These are phyloP conservation scores for Morone saxatilis DNA, from an alignment of 2,113 vertebrate species.

Conservation along the genomic window DNA sequence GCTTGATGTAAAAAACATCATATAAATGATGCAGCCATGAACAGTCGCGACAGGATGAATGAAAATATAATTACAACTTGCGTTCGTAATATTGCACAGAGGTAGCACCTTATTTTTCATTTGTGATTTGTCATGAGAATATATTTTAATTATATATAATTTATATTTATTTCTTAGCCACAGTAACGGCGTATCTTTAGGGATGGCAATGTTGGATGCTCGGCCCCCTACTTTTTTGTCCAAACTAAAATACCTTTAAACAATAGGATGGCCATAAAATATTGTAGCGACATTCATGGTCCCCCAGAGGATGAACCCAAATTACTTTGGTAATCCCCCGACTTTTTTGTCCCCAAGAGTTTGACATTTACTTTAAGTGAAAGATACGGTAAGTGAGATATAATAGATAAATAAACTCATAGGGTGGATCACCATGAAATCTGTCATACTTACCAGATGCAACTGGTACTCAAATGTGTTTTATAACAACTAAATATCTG, in stretches of 20 bases:
- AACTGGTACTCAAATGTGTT: not conserved
- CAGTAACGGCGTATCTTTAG: not conserved
- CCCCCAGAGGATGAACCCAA: not conserved
- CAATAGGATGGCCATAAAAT: not conserved
- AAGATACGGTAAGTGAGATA: too few relatives aligned
- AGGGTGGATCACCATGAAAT: too few relatives aligned
- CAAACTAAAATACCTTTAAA: too few relatives aligned
- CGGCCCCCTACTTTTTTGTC: too few relatives aligned
- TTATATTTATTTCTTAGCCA: not conserved
- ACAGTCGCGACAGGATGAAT: not conserved
- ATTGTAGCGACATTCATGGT: not conserved
- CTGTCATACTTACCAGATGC: not conserved
- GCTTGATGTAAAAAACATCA: slow-evolving; percentile 2
- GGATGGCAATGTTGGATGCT: not conserved
- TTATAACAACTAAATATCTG: not conserved
- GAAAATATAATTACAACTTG: slow-evolving; percentile 12
- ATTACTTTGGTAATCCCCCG: too few relatives aligned
- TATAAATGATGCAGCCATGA: not conserved
- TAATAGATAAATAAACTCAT: too few relatives aligned
- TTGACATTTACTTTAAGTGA: too few relatives aligned
- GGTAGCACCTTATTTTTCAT: not conserved
- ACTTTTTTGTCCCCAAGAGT: too few relatives aligned
- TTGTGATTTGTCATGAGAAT: slow-evolving; percentile 6
- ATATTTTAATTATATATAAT: too few relatives aligned
- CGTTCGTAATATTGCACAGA: slow-evolving; percentile 19